These are phyloP conservation scores for Eristalis pertinax DNA, from an alignment of 2,888 invertebrate species.

Conservation along the genomic window DNA sequence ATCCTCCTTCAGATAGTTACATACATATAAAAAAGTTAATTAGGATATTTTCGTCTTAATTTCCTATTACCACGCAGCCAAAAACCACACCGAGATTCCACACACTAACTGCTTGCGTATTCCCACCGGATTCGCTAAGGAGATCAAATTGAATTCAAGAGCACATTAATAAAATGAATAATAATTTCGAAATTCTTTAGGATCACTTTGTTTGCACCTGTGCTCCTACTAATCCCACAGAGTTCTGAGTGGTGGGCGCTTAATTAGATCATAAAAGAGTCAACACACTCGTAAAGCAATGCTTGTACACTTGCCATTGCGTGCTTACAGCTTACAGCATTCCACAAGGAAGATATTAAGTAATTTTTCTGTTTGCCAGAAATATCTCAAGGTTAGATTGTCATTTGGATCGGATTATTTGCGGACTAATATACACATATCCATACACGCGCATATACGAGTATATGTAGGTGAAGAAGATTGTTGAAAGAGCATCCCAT, in stretches of 20 bases:
- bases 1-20: not conserved
- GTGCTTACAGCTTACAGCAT: not conserved
- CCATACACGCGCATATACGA: not conserved
- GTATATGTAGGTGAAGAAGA: not conserved
- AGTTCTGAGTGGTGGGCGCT: not conserved
- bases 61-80: not conserved
- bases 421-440: not conserved
- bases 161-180: slow-evolving; percentile 31
- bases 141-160: slow-evolving; percentile 38
- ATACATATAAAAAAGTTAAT: slow-evolving; percentile 22
- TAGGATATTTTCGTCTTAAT: slow-evolving; percentile 1
- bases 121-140: not conserved
- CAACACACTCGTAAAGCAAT: slow-evolving; percentile 19
- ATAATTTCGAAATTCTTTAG: slow-evolving; percentile 12
- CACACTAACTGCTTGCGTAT: slow-evolving; percentile 29
- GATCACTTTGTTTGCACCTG: slow-evolving; percentile 37
- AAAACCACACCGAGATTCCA: slow-evolving; percentile 3
- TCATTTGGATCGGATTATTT: slow-evolving; percentile 41
- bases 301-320: not conserved
- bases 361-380: slow-evolving; percentile 18
- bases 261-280: slow-evolving; percentile 44
- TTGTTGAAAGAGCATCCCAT: not conserved
- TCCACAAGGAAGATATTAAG: slow-evolving; percentile 29
- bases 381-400: slow-evolving; percentile 30
- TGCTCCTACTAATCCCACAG: not conserved